These are phyloP conservation scores for Papilio polytes DNA, from an alignment of 1,140 invertebrate species.

Conservation along the genomic window DNA sequence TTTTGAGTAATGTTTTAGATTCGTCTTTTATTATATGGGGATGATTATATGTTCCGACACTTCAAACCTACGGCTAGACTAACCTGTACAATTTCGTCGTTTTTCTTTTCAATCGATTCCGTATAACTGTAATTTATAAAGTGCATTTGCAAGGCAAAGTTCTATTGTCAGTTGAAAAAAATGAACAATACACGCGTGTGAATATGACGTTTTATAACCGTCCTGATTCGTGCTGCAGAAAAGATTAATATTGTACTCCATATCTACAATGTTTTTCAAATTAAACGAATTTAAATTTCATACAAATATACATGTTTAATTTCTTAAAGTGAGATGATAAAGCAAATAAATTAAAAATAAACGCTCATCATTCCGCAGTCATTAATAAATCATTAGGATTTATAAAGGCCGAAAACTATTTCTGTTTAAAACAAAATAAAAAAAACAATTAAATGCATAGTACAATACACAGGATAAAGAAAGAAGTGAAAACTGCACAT, in stretches of 20 bases:
- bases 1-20: not conserved
- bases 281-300: too few relatives aligned
- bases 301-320: not conserved
- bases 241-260: not conserved
- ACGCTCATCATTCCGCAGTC: not conserved
- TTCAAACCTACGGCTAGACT: too few relatives aligned
- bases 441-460: not conserved
- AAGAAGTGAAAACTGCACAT: not conserved
- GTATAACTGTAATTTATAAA: slow-evolving; percentile 9
- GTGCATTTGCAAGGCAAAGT: slow-evolving; percentile 19
- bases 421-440: not conserved
- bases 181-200: not conserved
- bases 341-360: not conserved
- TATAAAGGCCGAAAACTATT: not conserved
- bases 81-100: too few relatives aligned
- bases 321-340: not conserved
- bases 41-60: too few relatives aligned
- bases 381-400: not conserved
- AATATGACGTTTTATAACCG: not conserved
- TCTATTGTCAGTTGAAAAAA: not conserved
- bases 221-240: not conserved
- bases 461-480: not conserved
- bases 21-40: too few relatives aligned
- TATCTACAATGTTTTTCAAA: too few relatives aligned
- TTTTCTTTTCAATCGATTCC: too few relatives aligned